A percentile compares a stretch with the other conserved stretches of the same genome.
Evolutionary conservation across 2,113 vertebrate genomes (phyloP).

Genomic region (Phoenicopterus ruber): DNA sequence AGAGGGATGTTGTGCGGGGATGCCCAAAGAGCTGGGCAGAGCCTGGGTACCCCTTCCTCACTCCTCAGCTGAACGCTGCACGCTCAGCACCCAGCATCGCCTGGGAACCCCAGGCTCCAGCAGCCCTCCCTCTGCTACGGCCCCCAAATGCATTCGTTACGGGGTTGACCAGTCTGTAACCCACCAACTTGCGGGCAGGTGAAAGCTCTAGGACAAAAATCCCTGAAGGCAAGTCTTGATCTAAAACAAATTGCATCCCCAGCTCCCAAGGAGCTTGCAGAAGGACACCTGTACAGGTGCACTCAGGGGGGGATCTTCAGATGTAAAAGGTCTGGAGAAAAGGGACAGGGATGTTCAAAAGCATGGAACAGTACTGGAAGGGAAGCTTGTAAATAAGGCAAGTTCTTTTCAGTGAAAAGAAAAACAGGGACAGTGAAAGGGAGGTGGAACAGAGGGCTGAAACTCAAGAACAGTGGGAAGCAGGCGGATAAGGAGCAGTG

Average conservation of each 20-base stretch:
- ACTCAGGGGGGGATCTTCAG: neutral
- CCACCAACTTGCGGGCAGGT: too few species aligned
- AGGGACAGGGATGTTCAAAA: neutral
- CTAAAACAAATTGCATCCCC: neutral
- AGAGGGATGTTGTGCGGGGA: fast-evolving
- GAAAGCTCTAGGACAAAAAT: neutral
- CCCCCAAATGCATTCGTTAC: fast-evolving
- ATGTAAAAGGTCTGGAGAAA: neutral
- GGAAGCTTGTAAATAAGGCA: neutral
- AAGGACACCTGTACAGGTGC: neutral
- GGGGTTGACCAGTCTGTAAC: neutral
- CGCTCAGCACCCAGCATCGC: neutral
- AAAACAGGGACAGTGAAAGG: neutral
- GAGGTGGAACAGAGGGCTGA: neutral
- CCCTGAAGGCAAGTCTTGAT: neutral
- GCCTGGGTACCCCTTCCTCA: neutral
- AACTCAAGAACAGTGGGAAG: neutral
- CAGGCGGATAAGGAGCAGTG: neutral
- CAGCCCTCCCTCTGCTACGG: neutral
- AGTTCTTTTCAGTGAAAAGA: neutral
- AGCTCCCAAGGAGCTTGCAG: neutral
- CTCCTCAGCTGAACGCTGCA: neutral
- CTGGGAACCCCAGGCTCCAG: neutral
- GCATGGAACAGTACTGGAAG: neutral
- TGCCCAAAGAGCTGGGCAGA: neutral